Percentiles rank a stretch among this genome's conserved stretches.
These are phyloP conservation scores for Physella acuta DNA, from an alignment of 1,140 invertebrate genomes.

Conservation along the genomic window DNA sequence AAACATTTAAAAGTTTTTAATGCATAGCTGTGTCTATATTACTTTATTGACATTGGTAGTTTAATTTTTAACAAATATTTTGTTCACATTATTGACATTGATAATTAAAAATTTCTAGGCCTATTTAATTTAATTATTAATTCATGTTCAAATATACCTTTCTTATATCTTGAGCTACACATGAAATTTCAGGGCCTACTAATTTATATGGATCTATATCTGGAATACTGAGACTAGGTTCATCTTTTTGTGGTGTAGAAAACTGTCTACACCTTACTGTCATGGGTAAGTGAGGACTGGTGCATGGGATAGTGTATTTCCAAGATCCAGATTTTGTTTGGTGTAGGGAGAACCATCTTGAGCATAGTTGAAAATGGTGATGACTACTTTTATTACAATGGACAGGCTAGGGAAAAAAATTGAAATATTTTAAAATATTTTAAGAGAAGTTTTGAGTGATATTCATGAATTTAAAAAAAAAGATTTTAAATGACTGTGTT, in stretches of 20 bases:
- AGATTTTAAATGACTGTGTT: too few relatives aligned
- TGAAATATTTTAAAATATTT: too few relatives aligned
- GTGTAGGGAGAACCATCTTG: too few relatives aligned
- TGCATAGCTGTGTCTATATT: not conserved
- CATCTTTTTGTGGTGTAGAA: conserved; percentile 11
- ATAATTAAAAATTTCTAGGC: not conserved
- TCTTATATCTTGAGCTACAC: conserved; percentile 32
- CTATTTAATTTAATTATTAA: not conserved
- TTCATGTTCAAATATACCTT: conserved; percentile 28
- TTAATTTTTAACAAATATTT: conserved; percentile 1
- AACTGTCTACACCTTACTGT: too few relatives aligned
- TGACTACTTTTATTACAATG: too few relatives aligned
- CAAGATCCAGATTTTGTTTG: too few relatives aligned
- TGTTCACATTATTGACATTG: not conserved
- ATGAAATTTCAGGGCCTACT: conserved; percentile 78
- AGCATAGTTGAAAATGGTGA: too few relatives aligned
- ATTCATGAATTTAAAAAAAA: too few relatives aligned
- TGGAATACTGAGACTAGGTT: not conserved
- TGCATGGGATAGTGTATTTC: too few relatives aligned
- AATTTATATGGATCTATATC: conserved; percentile 79
- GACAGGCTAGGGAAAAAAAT: too few relatives aligned
- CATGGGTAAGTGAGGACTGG: too few relatives aligned
- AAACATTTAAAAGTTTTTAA: not conserved
- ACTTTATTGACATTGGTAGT: not conserved
- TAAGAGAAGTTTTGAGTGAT: too few relatives aligned